Percentiles rank a stretch among this genome's conserved stretches.
These are phyloP conservation scores for Acronicta psi DNA, from an alignment of 2,888 invertebrate species.

Conservation along the genomic window DNA sequence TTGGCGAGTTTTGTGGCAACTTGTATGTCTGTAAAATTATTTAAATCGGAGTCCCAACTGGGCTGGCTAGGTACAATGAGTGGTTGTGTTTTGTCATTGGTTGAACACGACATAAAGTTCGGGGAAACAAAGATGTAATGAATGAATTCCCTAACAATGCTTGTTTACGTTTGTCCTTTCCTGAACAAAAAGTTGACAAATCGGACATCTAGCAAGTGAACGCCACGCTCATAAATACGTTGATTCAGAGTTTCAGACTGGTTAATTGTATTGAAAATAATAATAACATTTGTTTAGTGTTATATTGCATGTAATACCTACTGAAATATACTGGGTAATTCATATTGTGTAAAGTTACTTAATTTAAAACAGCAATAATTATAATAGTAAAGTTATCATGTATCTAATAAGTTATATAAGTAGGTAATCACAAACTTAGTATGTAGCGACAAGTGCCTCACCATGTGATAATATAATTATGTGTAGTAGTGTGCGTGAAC, in stretches of 20 bases:
- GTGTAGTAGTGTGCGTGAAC: constrained; percentile 23
- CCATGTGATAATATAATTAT: constrained; percentile 62
- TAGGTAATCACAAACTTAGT: constrained; percentile 27
- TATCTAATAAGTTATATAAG: not conserved
- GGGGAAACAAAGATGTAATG: too few relatives aligned
- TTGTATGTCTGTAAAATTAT: too few relatives aligned
- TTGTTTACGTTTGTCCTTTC: not conserved
- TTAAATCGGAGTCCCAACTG: too few relatives aligned
- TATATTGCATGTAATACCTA: not conserved
- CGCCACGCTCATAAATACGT: not conserved
- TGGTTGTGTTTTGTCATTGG: too few relatives aligned
- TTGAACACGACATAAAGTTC: too few relatives aligned
- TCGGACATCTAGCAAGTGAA: not conserved
- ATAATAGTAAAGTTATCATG: not conserved
- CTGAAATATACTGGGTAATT: not conserved
- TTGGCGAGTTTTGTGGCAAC: too few relatives aligned
- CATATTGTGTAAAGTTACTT: too few relatives aligned
- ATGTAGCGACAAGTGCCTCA: constrained; percentile 65
- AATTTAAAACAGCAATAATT: too few relatives aligned
- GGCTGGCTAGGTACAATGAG: too few relatives aligned
- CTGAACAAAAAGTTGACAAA: not conserved
- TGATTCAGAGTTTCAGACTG: too few relatives aligned
- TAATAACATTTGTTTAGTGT: not conserved
- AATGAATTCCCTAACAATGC: too few relatives aligned
- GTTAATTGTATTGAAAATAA: not conserved